Base-by-base conservation (phyloP, 2,888 invertebrate genomes). In the Watsonalla binaria region DNA sequence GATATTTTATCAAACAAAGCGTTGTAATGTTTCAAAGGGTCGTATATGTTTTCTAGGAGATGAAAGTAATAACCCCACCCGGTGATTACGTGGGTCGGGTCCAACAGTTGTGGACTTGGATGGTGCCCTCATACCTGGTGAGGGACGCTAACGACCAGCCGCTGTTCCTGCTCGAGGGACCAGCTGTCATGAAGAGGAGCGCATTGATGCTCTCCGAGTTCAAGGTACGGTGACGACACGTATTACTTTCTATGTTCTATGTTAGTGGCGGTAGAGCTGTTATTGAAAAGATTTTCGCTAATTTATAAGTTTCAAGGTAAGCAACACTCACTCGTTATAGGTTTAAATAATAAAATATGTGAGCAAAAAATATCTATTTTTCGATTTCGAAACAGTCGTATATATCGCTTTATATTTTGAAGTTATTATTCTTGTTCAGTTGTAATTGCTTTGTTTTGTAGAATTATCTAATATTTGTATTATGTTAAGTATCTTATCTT, bases 141-240 rank as follows among this genome's bases (percentile, higher is more conserved):
- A 92, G 93, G 58, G 93, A 96, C 70, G 91, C 91, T 0, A 81
- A 85, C 5, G 93, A 93, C 11, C 91, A 93, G 57, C 88, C 93
- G 33, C 76, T 96, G 2, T 95, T 94, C 73, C 90, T 92, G 54
- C 92, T 97, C 49, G 94, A 95, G 68, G 96, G 96, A 0, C 96
- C 96, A 5, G 90, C 91, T n/a, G 91, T 90, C 55, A 54, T 85
- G 58, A 74, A 70, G 56, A 68, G 80, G 46, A 86, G 86, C 45
- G 82, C 87, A 0, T 65, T 89, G 11, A 71, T 82, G 51, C 67
- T 83, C 0, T 81, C 88, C 0, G 85, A 89, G 60, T 90, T 90
- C 57, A 88, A 83, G 77, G 90, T 87, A 5, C 15, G 51, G n/a
- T 6, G 6, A 24, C 5, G 35, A 5, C 9, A 11, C 6, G 7